A percentile compares a stretch with the other conserved stretches of the same genome.
Evolutionary conservation across 2,888 invertebrate genomes (phyloP).

Genomic region (Slavum lentiscoides): DNA sequence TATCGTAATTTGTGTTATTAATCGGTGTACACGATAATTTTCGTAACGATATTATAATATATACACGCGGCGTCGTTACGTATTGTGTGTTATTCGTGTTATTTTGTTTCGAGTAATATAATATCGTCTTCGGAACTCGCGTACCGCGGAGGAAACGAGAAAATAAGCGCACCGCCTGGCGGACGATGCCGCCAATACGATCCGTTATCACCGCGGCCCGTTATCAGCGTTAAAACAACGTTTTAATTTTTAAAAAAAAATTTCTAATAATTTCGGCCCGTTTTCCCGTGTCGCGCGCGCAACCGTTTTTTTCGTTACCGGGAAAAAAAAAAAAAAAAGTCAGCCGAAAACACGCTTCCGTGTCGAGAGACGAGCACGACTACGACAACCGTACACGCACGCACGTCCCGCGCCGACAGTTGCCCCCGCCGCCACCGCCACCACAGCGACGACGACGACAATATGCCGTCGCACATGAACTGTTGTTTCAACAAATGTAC

Average conservation of each 20-base stretch:
- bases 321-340: background rate
- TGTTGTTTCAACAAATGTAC: conserved; percentile 52
- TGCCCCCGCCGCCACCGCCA: background rate
- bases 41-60: too few species aligned
- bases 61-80: too few species aligned
- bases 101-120: too few species aligned
- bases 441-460: conserved; percentile 7
- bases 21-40: too few species aligned
- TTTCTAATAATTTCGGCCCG: conserved; percentile 21
- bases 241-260: conserved; percentile 51
- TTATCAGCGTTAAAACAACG: conserved; percentile 50
- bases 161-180: conserved; percentile 26
- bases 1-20: background rate
- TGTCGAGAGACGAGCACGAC: background rate
- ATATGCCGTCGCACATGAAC: conserved; percentile 50
- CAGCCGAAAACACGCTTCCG: background rate
- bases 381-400: background rate
- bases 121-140: too few species aligned
- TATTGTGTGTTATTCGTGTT: too few species aligned
- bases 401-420: background rate
- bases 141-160: background rate
- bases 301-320: background rate
- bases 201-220: conserved; percentile 44
- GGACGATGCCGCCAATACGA: conserved; percentile 51
- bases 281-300: background rate